These are phyloP conservation scores for Hydractinia echinata DNA, from an alignment of 30 jellyfish, hydroid and myxozoan species.

Conservation along the genomic window DNA sequence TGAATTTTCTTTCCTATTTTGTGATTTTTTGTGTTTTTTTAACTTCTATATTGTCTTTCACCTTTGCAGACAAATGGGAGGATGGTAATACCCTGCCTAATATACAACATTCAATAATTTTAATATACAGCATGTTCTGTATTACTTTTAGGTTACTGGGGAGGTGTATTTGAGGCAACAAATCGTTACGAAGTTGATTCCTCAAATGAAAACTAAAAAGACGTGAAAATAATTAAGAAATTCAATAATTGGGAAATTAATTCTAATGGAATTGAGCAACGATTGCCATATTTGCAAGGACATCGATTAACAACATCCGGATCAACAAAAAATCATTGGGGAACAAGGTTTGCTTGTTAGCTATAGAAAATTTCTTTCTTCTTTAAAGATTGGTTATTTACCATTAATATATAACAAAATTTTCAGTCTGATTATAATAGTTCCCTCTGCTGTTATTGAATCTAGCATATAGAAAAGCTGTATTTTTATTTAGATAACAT, in stretches of 20 bases:
- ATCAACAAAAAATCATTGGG: slow-evolving; percentile 30
- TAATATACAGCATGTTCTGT: too few species aligned
- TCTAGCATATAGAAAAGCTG: too few species aligned
- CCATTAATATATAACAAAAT: too few species aligned
- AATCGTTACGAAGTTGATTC: slow-evolving; percentile 46
- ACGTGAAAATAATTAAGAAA: slow-evolving; percentile 52
- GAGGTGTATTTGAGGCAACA: slow-evolving; percentile 93
- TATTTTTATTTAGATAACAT: slow-evolving; percentile 8
- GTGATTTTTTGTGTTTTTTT: too few species aligned
- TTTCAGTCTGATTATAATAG: too few species aligned
- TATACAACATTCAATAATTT: too few species aligned
- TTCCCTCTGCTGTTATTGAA: too few species aligned
- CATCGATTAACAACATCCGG: slow-evolving; percentile 45
- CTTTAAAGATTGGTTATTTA: too few species aligned
- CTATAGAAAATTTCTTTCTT: neutral
- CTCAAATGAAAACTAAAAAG: slow-evolving; percentile 43
- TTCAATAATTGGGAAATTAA: slow-evolving; percentile 60
- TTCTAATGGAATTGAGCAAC: slow-evolving; percentile 26
- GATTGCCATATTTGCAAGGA: slow-evolving; percentile 57
- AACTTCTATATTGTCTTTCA: too few species aligned
- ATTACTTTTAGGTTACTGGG: slow-evolving; percentile 69
- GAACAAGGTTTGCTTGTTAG: slow-evolving; percentile 44
- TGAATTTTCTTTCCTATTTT: too few species aligned
- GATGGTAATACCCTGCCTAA: too few species aligned
- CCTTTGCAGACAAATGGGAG: too few species aligned